These are phyloP conservation scores for Nomada ferruginata DNA, from an alignment of 2,888 invertebrate species.

Conservation along the genomic window DNA sequence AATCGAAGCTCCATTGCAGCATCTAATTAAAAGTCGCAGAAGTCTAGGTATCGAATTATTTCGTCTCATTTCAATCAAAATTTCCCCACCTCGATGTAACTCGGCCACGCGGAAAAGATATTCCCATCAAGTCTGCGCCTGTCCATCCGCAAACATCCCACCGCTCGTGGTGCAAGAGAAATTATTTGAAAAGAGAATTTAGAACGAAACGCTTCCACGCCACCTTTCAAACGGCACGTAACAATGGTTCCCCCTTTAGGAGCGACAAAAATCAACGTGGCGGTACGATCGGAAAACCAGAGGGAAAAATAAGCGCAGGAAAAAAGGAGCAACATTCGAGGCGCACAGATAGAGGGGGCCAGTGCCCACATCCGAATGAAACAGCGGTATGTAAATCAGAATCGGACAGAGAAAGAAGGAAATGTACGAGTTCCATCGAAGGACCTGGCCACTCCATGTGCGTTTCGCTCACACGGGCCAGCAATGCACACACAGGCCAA, in stretches of 20 bases:
- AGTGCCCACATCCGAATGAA: constrained; percentile 41
- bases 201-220: too few relatives aligned
- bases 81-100: too few relatives aligned
- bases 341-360: constrained; percentile 5
- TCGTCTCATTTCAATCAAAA: too few relatives aligned
- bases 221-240: too few relatives aligned
- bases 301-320: constrained; percentile 2
- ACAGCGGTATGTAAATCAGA: constrained; percentile 56
- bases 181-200: too few relatives aligned
- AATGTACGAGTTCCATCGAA: constrained; percentile 29
- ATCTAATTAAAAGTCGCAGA: too few relatives aligned
- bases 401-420: constrained; percentile 13
- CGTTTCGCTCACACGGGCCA: constrained; percentile 13
- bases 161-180: too few relatives aligned
- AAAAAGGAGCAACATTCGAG: background rate
- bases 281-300: constrained; percentile 5
- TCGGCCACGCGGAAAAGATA: too few relatives aligned
- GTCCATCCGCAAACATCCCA: too few relatives aligned
- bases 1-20: background rate
- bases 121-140: too few relatives aligned
- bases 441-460: constrained; percentile 34
- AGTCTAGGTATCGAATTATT: too few relatives aligned
- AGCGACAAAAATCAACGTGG: constrained; percentile 9
- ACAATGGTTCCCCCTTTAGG: background rate
- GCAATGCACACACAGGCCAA: constrained; percentile 44